Evolutionary conservation across 2,797 vertebrate genomes (phyloP), one percentile per base, ranked within the genome.

Genomic region (Epinephelus malabaricus): DNA sequence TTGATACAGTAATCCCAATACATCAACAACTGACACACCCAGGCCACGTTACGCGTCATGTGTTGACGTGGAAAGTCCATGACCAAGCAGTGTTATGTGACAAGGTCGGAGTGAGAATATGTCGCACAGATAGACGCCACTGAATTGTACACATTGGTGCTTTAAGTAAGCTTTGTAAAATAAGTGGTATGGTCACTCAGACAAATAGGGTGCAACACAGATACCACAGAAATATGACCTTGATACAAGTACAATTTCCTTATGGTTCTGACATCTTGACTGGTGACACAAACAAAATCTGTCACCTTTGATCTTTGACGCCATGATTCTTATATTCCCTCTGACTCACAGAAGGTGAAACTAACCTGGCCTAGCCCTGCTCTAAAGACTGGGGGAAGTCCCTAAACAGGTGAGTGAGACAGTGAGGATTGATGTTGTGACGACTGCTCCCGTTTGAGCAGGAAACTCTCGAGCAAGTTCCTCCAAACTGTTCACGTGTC

Each of bases 271-370:
- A 51, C 59, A 59, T n/a, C 17, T 68, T 55, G 25, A 38, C 21
- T 25, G 14, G 9, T 12, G 34, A 30, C 27, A 30, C 5, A 30
- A 6, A 30, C 27, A 30, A 18, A 15, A 76, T 55, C 15, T 27
- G 4, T 56, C 14, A 30, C 27, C 21, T 69, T 17, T 38, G 17
- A 38, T 51, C 46, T 43, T 15, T 11, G 18, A 18, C 55, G 21
- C 49, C 2, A 9, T 74, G 10, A 67, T 17, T 54, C 13, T 53
- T 43, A 58, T 34, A n/a, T 69, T 70, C 56, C 21, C 17, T 66
- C n/a, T 85, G 59, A 78, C 60, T 76, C 68, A 74, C 2, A 17
- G 43, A 60, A 11, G 34, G 34, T 67, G n/a, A 67, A 75, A 69
- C 55, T 21, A 49, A 51, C 7, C 47, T 1, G 6, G 10, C 12